Evolutionary conservation across 2,113 vertebrate genomes (phyloP).

Genomic region (Dipodomys stephensi): DNA sequence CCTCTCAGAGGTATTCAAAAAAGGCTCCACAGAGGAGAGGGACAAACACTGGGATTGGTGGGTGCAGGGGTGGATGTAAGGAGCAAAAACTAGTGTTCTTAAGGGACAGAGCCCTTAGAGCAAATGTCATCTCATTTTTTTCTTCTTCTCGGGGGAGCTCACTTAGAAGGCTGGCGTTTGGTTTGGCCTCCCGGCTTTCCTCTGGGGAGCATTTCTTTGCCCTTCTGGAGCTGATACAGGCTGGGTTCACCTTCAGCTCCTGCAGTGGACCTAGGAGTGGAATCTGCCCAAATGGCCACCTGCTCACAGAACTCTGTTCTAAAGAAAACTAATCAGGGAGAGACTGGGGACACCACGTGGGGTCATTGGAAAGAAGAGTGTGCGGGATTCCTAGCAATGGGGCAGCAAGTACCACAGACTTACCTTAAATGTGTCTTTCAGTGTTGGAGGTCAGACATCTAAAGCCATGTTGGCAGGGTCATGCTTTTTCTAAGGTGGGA

Average conservation of each 20-base stretch:
- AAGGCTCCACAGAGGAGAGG: neutral
- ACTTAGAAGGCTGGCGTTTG: too few species aligned
- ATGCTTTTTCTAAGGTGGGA: neutral
- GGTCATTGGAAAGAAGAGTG: neutral
- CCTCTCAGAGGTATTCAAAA: neutral
- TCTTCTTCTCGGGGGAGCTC: too few species aligned
- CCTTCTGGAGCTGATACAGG: too few species aligned
- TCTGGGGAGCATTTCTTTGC: neutral
- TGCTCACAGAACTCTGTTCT: neutral
- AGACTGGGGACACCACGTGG: fast-evolving
- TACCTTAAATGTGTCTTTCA: neutral
- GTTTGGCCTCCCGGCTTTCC: neutral
- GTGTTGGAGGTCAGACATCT: neutral
- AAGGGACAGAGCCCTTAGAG: too few species aligned
- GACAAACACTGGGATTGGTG: too few species aligned
- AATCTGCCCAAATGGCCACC: too few species aligned
- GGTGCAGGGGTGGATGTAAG: too few species aligned
- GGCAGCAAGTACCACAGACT: too few species aligned
- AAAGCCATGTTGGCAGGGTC: neutral
- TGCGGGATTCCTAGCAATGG: neutral
- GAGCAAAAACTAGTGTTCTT: too few species aligned
- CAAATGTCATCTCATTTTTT: too few species aligned
- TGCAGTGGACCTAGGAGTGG: neutral
- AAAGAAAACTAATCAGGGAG: neutral
- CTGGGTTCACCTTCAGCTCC: neutral